Percentiles rank a stretch among this genome's conserved stretches.
phyloP scores from a whole-genome alignment of 35 echinoderm and acorn worm genomes.

The Heliocidaris tuberculata region DNA sequence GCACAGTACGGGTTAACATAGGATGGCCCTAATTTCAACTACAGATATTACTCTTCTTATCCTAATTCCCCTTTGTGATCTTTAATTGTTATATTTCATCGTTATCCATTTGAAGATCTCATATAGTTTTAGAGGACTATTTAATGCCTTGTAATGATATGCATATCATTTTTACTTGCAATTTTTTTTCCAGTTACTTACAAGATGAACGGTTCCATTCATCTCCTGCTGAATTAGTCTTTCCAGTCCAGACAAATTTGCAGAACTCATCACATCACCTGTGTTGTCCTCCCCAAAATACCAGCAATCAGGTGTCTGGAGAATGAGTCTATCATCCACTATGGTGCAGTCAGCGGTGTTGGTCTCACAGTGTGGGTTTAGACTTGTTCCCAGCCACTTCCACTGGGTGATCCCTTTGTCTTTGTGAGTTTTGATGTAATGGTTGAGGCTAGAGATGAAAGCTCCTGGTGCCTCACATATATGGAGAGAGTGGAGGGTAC shows the following conservation, averaged over 20 bases:
- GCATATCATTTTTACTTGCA: too few relatives aligned
- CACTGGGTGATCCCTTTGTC: constrained; percentile 42
- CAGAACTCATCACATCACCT: constrained; percentile 76
- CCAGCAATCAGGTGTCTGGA: constrained; percentile 72
- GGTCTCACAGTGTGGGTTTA: constrained; percentile 97
- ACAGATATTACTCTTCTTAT: too few relatives aligned
- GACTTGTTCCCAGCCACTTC: constrained; percentile 84
- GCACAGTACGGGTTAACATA: too few relatives aligned
- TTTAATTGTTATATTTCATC: too few relatives aligned
- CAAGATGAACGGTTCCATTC: constrained; percentile 65
- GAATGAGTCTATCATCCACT: constrained; percentile 87
- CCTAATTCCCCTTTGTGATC: too few relatives aligned
- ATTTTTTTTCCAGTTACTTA: not conserved
- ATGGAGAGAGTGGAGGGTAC: constrained; percentile 68
- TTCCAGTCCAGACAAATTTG: constrained; percentile 60
- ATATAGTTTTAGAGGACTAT: too few relatives aligned
- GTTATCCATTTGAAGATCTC: too few relatives aligned
- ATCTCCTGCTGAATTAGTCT: not conserved
- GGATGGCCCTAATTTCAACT: too few relatives aligned
- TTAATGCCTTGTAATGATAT: too few relatives aligned
- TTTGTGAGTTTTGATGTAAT: constrained; percentile 66
- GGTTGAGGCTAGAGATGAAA: constrained; percentile 92
- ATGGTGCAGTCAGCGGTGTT: constrained; percentile 71
- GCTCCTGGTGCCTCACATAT: constrained; percentile 97
- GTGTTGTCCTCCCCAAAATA: constrained; percentile 92